Base-by-base conservation (phyloP, 2,888 invertebrate species). In the Lithophane leautieri region DNA sequence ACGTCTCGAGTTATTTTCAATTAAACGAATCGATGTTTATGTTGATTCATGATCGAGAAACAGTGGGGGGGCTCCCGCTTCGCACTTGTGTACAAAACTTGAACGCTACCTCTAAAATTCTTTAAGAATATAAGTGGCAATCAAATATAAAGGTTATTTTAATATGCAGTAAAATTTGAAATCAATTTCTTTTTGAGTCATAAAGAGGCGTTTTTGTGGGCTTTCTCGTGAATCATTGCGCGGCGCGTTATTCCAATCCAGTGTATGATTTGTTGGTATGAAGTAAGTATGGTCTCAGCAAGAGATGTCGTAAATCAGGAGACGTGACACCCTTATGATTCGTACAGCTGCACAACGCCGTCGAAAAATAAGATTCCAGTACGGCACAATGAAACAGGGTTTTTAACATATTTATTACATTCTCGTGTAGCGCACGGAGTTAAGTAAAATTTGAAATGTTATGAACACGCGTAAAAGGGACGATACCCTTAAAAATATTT, bases 141-240 rank as follows among this genome's bases (percentile, higher is more conserved):
- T 94, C 93, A 92, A 93, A 95, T 92, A 92, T 93, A 94, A 94
- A 94, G 93, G 94, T 94, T 95, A 95, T 92, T 95, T 95, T 95
- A 95, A 95, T 95, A 95, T 94, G 95, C 94, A 95, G 93, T 96
- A 95, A 95, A 95, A 95, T 94, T 94, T 93, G 89, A 94, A 95
- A 95, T 96, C 94, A 94, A 96, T 95, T 95, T 94, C 92, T 94
- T 94, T 94, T 91, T 86, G 85, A 91, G 93, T 91, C 89, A 92
- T 95, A 95, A 95, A 95, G 92, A 91, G 83, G 89, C 87, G 86
- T 92, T 94, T 94, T 93, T 93, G 93, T 92, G 90, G 88, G 88
- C 89, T 92, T 91, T 92, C 89, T 89, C 85, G 90, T 94, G 94
- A 95, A 93, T 94, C 93, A 94, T 91, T 91, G 91, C 88, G 89